Conservation (phyloP, 1,140 invertebrate species). For the Thaumatotibia leucotreta region DNA sequence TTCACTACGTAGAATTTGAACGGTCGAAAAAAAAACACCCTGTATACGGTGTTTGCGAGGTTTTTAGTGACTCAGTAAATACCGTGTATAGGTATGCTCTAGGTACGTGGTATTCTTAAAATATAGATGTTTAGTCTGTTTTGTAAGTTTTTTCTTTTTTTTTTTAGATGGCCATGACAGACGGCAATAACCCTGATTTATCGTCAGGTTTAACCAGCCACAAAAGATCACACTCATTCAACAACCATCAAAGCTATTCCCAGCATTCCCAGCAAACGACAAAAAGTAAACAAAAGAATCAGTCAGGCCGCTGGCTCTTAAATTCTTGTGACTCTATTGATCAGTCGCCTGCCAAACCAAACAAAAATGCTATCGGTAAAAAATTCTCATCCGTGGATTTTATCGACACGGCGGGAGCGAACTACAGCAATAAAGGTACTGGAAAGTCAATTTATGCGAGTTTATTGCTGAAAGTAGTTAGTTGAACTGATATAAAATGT, state of each 20-base stretch:
- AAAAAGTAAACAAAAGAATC: constrained; percentile 77
- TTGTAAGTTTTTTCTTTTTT: constrained; percentile 9
- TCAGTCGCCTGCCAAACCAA: constrained; percentile 59
- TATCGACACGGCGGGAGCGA: constrained; percentile 53
- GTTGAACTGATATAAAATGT: neutral
- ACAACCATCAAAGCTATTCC: constrained; percentile 81
- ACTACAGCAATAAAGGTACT: constrained; percentile 67
- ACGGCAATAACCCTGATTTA: constrained; percentile 62
- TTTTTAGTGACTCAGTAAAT: too few species aligned
- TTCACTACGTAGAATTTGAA: too few species aligned
- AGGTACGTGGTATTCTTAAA: neutral
- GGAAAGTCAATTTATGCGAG: neutral
- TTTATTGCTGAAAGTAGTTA: constrained; percentile 1
- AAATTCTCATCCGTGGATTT: constrained; percentile 72
- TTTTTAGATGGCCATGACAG: constrained; percentile 69
- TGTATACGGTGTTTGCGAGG: too few species aligned
- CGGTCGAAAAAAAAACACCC: too few species aligned
- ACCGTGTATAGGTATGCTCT: too few species aligned
- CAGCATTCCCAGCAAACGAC: constrained; percentile 77
- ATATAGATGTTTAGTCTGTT: neutral
- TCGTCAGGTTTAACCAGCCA: constrained; percentile 71
- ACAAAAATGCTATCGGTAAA: constrained; percentile 59
- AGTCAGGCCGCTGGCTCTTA: constrained; percentile 66
- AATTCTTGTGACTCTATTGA: constrained; percentile 73
- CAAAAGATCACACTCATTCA: constrained; percentile 81